Conservation (phyloP, 2,888 invertebrate species). For the Andrena haemorrhoa region DNA sequence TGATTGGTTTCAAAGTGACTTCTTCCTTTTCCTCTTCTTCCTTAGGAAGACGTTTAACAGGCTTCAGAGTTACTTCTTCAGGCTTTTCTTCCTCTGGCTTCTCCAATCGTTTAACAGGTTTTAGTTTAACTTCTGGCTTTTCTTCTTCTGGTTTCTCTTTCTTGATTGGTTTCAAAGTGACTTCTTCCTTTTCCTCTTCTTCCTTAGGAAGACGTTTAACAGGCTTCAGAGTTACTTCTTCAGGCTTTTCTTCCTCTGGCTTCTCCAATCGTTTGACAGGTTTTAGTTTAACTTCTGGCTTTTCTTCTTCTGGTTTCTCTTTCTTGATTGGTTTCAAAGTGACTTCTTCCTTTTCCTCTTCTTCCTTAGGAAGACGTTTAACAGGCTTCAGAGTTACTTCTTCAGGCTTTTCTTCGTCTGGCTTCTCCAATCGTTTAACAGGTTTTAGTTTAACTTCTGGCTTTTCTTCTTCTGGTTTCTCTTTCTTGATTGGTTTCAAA, state of each 20-base stretch:
- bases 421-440: slow-evolving; percentile 53
- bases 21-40: slow-evolving; percentile 83
- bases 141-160: slow-evolving; percentile 47
- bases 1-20: slow-evolving; percentile 73
- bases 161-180: slow-evolving; percentile 56
- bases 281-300: slow-evolving; percentile 71
- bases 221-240: slow-evolving; percentile 75
- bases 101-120: slow-evolving; percentile 54
- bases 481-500: slow-evolving; percentile 49
- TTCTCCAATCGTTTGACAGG: slow-evolving; percentile 77
- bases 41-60: slow-evolving; percentile 67
- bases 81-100: slow-evolving; percentile 70
- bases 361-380: slow-evolving; percentile 58
- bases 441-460: slow-evolving; percentile 82
- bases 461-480: slow-evolving; percentile 49
- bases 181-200: slow-evolving; percentile 67
- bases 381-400: slow-evolving; percentile 70
- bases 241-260: slow-evolving; percentile 69
- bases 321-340: slow-evolving; percentile 75
- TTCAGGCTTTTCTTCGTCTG: slow-evolving; percentile 65
- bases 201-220: slow-evolving; percentile 61
- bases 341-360: slow-evolving; percentile 68
- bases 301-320: slow-evolving; percentile 71
- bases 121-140: slow-evolving; percentile 48
- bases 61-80: slow-evolving; percentile 68